Percentiles rank a stretch among this genome's conserved stretches.
These are phyloP conservation scores for Xylota sylvarum DNA, from an alignment of 2,888 invertebrate genomes.

Conservation along the genomic window DNA sequence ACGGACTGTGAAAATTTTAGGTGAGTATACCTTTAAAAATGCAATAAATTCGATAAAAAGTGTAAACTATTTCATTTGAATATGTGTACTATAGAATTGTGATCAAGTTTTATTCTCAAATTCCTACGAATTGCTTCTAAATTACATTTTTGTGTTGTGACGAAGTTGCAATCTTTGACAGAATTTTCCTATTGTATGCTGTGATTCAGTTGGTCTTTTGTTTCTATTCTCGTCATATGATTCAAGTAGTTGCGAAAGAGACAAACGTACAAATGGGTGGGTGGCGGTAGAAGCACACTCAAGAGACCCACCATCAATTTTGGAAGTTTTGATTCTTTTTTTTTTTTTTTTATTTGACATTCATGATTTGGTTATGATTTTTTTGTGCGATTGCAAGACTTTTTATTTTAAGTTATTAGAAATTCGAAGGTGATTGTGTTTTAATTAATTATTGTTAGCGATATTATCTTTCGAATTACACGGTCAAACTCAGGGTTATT, in stretches of 20 bases:
- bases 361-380: conserved; percentile 60
- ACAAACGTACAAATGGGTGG: conserved; percentile 75
- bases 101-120: conserved; percentile 19
- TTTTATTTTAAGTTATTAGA: conserved; percentile 4
- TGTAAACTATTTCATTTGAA: conserved; percentile 24
- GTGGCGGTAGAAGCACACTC: conserved; percentile 71
- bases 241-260: conserved; percentile 80
- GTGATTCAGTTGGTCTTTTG: conserved; percentile 78
- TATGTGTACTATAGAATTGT: background rate
- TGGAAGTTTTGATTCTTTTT: conserved; percentile 76
- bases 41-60: conserved; percentile 26
- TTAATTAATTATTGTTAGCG: conserved; percentile 28
- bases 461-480: conserved; percentile 9
- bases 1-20: conserved; percentile 79
- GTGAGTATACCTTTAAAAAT: conserved; percentile 78
- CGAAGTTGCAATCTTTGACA: conserved; percentile 79
- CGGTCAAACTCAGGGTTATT: conserved; percentile 24
- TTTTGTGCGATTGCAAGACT: conserved; percentile 28
- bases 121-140: conserved; percentile 11
- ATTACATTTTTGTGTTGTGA: conserved; percentile 78
- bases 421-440: conserved; percentile 27
- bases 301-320: conserved; percentile 67
- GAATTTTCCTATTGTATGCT: conserved; percentile 62
- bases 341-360: conserved; percentile 33
- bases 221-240: conserved; percentile 84